Conservation (phyloP, 2,888 invertebrate species). For the Drosophila eohydei region DNA sequence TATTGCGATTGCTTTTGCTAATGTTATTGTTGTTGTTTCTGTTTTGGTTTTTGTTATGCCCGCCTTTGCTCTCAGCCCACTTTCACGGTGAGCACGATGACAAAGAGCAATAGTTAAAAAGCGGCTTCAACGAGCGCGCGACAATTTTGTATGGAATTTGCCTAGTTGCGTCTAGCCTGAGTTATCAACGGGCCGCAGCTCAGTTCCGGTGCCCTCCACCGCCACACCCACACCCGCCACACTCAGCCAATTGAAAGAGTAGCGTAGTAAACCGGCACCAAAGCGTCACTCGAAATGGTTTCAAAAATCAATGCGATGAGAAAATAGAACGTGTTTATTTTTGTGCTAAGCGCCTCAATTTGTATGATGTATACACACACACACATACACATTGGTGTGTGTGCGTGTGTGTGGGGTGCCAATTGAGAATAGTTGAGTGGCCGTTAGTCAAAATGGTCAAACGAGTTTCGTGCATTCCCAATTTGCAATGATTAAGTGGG, state of each 20-base stretch:
- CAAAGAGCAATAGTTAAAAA: conserved; percentile 42
- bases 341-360: conserved; percentile 78
- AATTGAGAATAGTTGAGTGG: conserved; percentile 66
- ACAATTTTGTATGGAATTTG: conserved; percentile 66
- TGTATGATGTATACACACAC: conserved; percentile 25
- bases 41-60: conserved; percentile 19
- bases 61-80: conserved; percentile 66
- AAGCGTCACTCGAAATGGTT: conserved; percentile 77
- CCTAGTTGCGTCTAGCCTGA: conserved; percentile 66
- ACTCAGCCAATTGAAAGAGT: conserved; percentile 45
- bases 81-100: conserved; percentile 69
- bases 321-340: conserved; percentile 80
- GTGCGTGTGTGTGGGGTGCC: conserved; percentile 46
- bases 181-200: conserved; percentile 43
- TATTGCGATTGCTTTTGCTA: conserved; percentile 11
- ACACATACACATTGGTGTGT: conserved; percentile 11
- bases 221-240: conserved; percentile 41
- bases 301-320: conserved; percentile 80
- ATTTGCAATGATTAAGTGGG: conserved; percentile 75
- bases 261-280: conserved; percentile 54
- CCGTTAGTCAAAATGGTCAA: conserved; percentile 69
- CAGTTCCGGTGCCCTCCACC: neutral
- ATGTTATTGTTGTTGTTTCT: conserved; percentile 19
- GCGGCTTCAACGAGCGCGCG: conserved; percentile 51
- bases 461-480: conserved; percentile 75